Percentiles rank a stretch among this genome's conserved stretches.
Evolutionary conservation across 2,888 invertebrate species (phyloP).

Genomic region (Sminthurides aquaticus): DNA sequence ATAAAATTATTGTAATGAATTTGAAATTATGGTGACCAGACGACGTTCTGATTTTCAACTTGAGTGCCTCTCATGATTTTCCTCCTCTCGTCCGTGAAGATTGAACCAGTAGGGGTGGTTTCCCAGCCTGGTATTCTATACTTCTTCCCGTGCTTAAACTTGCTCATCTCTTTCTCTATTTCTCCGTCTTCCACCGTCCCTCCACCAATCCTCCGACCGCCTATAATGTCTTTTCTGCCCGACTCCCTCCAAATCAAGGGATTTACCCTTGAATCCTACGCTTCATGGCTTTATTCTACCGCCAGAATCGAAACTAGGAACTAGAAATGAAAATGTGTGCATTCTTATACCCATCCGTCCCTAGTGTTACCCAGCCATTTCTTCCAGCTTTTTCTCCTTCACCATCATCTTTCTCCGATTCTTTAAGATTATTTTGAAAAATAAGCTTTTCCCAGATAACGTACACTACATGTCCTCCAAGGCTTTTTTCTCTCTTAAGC

Average conservation of each 20-base stretch:
- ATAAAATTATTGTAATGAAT: conserved; percentile 35
- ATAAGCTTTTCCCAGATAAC: too few species aligned
- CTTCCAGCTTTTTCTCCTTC: too few species aligned
- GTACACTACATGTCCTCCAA: too few species aligned
- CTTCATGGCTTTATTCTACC: too few species aligned
- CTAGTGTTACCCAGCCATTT: too few species aligned
- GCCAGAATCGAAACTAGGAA: too few species aligned
- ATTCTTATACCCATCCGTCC: not conserved
- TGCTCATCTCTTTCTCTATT: not conserved
- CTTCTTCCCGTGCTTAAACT: not conserved
- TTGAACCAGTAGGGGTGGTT: conserved; percentile 21
- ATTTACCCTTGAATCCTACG: conserved; percentile 2
- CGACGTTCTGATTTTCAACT: conserved; percentile 39
- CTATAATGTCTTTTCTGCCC: not conserved
- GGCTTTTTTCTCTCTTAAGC: too few species aligned
- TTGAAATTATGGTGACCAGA: conserved; percentile 39
- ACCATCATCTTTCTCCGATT: too few species aligned
- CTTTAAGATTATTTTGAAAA: too few species aligned
- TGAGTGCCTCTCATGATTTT: conserved; percentile 36
- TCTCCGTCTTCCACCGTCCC: conserved; percentile 6
- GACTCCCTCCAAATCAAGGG: not conserved
- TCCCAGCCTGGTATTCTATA: not conserved
- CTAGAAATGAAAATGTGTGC: not conserved
- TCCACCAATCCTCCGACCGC: not conserved
- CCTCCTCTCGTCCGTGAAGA: conserved; percentile 23